A percentile compares a stretch with the other conserved stretches of the same genome.
Conservation (phyloP, 2,797 vertebrate genomes). For the Sebastes hopkinsi region DNA sequence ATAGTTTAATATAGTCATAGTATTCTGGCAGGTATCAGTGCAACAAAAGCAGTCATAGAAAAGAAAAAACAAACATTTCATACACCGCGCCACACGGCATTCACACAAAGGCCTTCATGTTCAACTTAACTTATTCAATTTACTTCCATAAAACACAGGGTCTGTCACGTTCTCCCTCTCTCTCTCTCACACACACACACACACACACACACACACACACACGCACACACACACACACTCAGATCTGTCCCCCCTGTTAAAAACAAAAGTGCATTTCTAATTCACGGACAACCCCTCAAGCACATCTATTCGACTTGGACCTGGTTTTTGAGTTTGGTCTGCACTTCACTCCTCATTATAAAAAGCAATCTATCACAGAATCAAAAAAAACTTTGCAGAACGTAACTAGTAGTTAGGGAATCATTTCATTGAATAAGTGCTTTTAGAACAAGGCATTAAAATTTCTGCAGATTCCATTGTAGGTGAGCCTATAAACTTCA, state of each 20-base stretch:
- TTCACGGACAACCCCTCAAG: conserved; percentile 48
- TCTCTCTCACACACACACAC: not conserved
- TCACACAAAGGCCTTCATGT: conserved; percentile 71
- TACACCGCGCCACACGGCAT: conserved; percentile 42
- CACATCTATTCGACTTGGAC: conserved; percentile 45
- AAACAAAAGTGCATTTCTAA: conserved; percentile 79
- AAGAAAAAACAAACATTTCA: conserved; percentile 62
- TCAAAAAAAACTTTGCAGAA: not conserved
- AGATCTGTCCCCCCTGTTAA: conserved; percentile 3
- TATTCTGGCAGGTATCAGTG: conserved; percentile 81
- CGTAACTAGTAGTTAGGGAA: not conserved
- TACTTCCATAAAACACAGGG: conserved; percentile 42
- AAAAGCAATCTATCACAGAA: conserved; percentile 27
- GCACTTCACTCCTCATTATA: conserved; percentile 55
- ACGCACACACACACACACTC: conserved; percentile 16
- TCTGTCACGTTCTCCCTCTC: conserved; percentile 1
- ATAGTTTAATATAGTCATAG: conserved; percentile 76
- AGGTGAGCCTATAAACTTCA: conserved; percentile 4
- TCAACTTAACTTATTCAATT: conserved; percentile 35
- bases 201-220: not conserved
- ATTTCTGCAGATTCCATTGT: conserved; percentile 25
- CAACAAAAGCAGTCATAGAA: conserved; percentile 77
- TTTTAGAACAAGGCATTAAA: conserved; percentile 26
- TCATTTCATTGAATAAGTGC: conserved; percentile 25
- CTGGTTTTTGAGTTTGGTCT: conserved; percentile 77